Conservation (phyloP, 1,140 invertebrate species). For the Drosophila triauraria region DNA sequence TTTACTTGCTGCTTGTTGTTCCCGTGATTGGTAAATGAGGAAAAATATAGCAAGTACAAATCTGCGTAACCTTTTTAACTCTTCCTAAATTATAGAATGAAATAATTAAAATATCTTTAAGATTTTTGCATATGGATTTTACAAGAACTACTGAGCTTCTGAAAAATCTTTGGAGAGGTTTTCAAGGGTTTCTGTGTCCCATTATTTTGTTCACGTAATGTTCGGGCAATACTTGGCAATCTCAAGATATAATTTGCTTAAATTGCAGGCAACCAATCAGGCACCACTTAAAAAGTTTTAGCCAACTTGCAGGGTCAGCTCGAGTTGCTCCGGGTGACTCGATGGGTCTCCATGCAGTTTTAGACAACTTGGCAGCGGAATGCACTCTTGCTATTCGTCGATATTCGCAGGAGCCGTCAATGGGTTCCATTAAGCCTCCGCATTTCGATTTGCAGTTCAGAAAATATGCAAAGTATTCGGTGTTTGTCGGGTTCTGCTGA, state of each 20-base stretch:
- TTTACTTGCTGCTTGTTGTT: conserved; percentile 5
- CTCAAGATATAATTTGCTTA: conserved; percentile 67
- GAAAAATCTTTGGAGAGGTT: no score
- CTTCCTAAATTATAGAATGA: no score
- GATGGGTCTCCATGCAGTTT: conserved; percentile 27
- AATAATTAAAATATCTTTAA: no score
- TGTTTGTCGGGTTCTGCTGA: conserved; percentile 69
- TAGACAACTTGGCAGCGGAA: conserved; percentile 58
- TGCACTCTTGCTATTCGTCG: conserved; percentile 43
- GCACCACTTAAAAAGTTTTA: conserved; percentile 71
- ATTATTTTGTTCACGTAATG: neutral
- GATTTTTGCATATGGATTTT: neutral
- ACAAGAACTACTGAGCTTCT: neutral
- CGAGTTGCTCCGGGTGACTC: conserved; percentile 9
- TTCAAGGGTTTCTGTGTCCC: neutral
- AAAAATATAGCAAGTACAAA: neutral
- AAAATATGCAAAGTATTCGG: conserved; percentile 8
- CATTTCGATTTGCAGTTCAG: conserved; percentile 15
- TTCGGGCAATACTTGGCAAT: conserved; percentile 18
- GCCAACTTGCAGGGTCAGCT: conserved; percentile 46
- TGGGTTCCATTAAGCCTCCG: conserved; percentile 7
- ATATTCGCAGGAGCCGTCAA: conserved; percentile 32
- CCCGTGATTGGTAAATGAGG: neutral
- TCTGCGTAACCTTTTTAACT: neutral
- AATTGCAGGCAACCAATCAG: conserved; percentile 70